Conservation (phyloP, 1,140 invertebrate species). For the Contarinia nasturtii region DNA sequence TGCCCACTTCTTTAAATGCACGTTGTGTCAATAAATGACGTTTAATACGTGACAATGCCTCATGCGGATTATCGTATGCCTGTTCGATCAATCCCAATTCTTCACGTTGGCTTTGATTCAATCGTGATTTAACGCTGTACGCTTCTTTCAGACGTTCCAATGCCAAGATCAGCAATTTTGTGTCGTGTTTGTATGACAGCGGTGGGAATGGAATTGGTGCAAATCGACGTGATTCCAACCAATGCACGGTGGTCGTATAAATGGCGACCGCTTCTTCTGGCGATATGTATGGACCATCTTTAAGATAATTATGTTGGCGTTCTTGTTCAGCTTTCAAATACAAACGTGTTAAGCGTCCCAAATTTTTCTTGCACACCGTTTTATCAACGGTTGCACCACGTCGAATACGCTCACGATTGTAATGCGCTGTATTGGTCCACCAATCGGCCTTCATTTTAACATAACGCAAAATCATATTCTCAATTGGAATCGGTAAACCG, state of each 20-base stretch:
- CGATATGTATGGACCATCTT: conserved; percentile 98
- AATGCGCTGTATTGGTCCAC: conserved; percentile 99
- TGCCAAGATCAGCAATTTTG: conserved; percentile 91
- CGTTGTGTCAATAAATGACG: conserved; percentile 95
- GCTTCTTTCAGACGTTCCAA: conserved; percentile 95
- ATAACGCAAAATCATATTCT: conserved; percentile 99
- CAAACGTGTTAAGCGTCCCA: conserved; percentile 85
- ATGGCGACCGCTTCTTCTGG: conserved; percentile 99
- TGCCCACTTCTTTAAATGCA: conserved; percentile 96
- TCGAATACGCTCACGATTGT: conserved; percentile 91
- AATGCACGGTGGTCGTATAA: conserved; percentile 98
- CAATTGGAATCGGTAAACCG: conserved; percentile 94
- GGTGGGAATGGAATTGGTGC: conserved; percentile 98
- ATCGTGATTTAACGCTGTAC: conserved; percentile 93
- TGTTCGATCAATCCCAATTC: conserved; percentile 98
- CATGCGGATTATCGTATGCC: conserved; percentile 99
- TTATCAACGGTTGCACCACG: conserved; percentile 94
- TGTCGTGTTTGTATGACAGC: conserved; percentile 98
- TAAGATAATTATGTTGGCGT: conserved; percentile 96
- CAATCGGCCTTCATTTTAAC: conserved; percentile 99
- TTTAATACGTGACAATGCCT: conserved; percentile 96
- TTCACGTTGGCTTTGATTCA: conserved; percentile 98
- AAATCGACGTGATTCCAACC: conserved; percentile 94
- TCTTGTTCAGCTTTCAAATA: conserved; percentile 99
- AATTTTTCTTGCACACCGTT: conserved; percentile 99